phyloP scores from a whole-genome alignment of 1,140 invertebrate species.

The Drosophila nasuta region DNA sequence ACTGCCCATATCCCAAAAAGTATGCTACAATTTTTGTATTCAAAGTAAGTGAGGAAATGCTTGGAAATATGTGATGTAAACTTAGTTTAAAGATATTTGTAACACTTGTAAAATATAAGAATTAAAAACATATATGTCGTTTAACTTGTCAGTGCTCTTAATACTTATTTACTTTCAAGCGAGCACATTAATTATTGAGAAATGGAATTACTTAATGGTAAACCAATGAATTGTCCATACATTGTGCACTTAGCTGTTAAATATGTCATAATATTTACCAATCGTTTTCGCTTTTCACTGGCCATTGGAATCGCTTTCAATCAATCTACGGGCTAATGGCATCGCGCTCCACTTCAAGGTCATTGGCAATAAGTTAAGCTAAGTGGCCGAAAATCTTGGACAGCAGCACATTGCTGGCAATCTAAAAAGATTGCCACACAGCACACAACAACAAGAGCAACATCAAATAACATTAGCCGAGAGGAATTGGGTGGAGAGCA shows the following conservation, averaged over 20 bases:
- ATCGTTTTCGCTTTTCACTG: constrained; percentile 15
- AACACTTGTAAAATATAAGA: neutral
- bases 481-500: constrained; percentile 1
- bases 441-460: constrained; percentile 1
- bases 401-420: neutral
- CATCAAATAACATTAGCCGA: constrained; percentile 20
- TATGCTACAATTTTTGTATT: too few relatives aligned
- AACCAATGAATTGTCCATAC: neutral
- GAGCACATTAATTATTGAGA: neutral
- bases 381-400: constrained; percentile 21
- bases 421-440: neutral
- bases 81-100: neutral
- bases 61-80: too few relatives aligned
- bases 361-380: constrained; percentile 22
- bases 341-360: constrained; percentile 20
- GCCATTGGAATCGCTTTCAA: constrained; percentile 17
- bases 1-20: too few relatives aligned
- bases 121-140: neutral
- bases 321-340: constrained; percentile 15
- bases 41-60: too few relatives aligned
- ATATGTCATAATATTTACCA: constrained; percentile 29
- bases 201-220: neutral
- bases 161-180: neutral
- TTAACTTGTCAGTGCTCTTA: too few relatives aligned
- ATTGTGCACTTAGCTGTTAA: neutral